These are phyloP conservation scores for Tenebrosternarchus preto DNA, from an alignment of 2,113 vertebrate genomes.

Conservation along the genomic window DNA sequence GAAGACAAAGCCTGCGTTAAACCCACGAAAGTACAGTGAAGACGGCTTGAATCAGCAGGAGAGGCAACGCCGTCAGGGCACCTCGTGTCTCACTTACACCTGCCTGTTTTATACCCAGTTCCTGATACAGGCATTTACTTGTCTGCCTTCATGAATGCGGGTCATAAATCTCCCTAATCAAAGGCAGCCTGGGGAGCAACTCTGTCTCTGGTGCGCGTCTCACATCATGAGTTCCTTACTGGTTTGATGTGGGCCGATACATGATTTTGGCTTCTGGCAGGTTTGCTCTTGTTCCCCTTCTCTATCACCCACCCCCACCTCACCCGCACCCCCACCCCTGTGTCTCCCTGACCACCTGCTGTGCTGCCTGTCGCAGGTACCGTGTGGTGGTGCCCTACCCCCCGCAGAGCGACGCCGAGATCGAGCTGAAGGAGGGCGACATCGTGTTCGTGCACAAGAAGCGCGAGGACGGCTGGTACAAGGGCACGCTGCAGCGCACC, in stretches of 20 bases:
- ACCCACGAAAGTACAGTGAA: background rate
- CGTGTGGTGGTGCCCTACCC: conserved; percentile 95
- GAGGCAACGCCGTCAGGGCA: background rate
- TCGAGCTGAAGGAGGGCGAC: conserved; percentile 95
- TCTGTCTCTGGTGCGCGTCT: background rate
- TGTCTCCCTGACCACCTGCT: background rate
- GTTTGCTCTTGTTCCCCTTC: background rate
- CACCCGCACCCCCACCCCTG: no score
- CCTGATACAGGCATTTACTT: background rate
- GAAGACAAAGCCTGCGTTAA: no score
- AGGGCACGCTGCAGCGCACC: conserved; percentile 94
- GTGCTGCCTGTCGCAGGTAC: conserved; percentile 76
- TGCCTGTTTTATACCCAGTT: background rate
- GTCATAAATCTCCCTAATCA: conserved; percentile 31
- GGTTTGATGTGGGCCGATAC: background rate
- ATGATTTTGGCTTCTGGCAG: background rate
- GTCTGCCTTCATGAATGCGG: background rate
- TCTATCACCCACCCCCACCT: no score
- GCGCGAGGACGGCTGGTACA: conserved; percentile 97
- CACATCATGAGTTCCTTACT: background rate
- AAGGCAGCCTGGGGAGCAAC: background rate
- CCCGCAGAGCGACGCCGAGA: conserved; percentile 95
- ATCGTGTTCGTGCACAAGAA: conserved; percentile 98
- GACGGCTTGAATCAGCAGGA: background rate
- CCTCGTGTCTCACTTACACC: background rate